A percentile compares a stretch with the other conserved stretches of the same genome.
Evolutionary conservation across 2,888 invertebrate species (phyloP).

Genomic region (Chydorus sphaericus): DNA sequence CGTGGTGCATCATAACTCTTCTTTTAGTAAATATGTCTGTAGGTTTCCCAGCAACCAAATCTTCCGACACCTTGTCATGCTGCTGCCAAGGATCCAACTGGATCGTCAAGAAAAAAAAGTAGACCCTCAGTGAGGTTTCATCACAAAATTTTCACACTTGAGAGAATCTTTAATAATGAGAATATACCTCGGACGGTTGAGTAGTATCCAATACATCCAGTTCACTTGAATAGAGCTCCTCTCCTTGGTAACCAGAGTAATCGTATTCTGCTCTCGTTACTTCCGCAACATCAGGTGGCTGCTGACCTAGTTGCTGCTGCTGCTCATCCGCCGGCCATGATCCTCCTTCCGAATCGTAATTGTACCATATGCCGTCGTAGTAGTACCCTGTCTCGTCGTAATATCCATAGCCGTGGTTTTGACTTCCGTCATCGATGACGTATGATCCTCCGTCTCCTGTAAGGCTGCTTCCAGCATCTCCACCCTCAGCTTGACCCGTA

Average conservation of each 20-base stretch:
- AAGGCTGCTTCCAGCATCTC: conserved; percentile 36
- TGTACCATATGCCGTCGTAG: conserved; percentile 21
- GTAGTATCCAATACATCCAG: no score
- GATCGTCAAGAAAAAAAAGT: no score
- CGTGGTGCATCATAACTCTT: conserved; percentile 4
- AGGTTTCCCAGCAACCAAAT: background rate
- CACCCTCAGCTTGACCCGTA: conserved; percentile 41
- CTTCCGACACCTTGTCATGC: background rate
- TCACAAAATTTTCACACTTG: no score
- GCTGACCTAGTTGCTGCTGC: no score
- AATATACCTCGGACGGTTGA: no score
- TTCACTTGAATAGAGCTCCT: no score
- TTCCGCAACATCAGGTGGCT: no score
- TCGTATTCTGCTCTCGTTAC: background rate
- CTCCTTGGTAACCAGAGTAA: no score
- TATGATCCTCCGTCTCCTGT: conserved; percentile 18
- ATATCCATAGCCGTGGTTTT: conserved; percentile 20
- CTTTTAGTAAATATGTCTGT: background rate
- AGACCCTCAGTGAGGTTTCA: no score
- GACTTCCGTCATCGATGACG: conserved; percentile 19
- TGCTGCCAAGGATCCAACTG: background rate
- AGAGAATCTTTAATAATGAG: no score
- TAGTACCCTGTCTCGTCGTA: conserved; percentile 20
- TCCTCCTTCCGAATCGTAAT: conserved; percentile 11
- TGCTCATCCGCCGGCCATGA: no score